Base-by-base conservation (phyloP, 2,888 invertebrate genomes). In the Strigamia transsilvanica region DNA sequence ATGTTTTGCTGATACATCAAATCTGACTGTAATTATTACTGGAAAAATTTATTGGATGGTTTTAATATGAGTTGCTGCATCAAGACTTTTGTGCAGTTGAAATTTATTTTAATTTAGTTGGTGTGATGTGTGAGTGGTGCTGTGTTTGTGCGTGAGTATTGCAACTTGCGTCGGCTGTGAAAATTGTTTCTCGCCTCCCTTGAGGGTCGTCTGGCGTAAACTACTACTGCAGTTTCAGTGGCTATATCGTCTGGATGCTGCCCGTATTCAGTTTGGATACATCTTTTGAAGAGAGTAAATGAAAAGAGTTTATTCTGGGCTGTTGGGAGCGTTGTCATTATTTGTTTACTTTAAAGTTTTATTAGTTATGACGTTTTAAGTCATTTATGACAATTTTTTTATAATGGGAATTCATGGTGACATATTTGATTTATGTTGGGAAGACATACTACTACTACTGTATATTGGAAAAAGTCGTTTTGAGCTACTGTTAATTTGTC, bases 101-200 rank as follows among this genome's bases (percentile, higher is more conserved):
- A 23, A 61, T 61, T 61, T 23, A 18, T 61, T 61, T 61, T 61
- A 61, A 61, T 61, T 61, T 61, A 61, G n/a, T 61, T 61, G 38
- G 46, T 46, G 46, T 46, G 46, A 15, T 38, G 4, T 46, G n/a
- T 46, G n/a, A 13, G 46, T 46, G 46, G 46, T 13, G 46, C 46
- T 15, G n/a, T 46, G 46, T 46, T 46, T n/a, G 46, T 46, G 46
- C 46, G 46, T 46, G 61, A 5, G 23, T 61, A 23, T 61, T 23
- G 61, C 61, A 61, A 61, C 61, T 61, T 23, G 61, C 21, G 18
- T 61, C 23, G 51, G 61, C 61, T 61, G 61, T 23, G 61, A 61
- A 61, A 61, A 61, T 61, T 61, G 61, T 61, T 61, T 61, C 61
- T 61, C 61, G 46, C 12, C 23, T 61, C 61, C 61, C 61, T 61